Conservation (phyloP, 2,113 vertebrate genomes). For the Grammomys surdaster region DNA sequence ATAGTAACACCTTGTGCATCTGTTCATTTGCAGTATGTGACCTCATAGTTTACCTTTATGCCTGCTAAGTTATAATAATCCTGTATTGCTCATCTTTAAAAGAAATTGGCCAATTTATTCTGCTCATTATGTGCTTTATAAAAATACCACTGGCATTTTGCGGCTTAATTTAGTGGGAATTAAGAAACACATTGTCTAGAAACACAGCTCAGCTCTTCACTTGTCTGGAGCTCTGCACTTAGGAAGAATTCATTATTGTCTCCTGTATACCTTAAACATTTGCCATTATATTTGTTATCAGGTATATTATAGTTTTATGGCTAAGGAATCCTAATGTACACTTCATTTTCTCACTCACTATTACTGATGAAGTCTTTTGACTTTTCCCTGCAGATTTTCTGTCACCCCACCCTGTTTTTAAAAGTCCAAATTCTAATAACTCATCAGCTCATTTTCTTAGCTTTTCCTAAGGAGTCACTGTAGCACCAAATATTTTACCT, state of each 20-base stretch:
- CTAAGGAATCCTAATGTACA: neutral
- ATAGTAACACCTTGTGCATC: neutral
- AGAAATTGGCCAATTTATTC: neutral
- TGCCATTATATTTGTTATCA: neutral
- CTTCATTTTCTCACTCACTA: slow-evolving; percentile 36
- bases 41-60: neutral
- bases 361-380: slow-evolving; percentile 25
- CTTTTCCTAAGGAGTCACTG: neutral
- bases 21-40: slow-evolving; percentile 10
- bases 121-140: neutral
- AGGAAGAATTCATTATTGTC: neutral
- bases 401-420: neutral
- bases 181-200: neutral
- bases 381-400: slow-evolving; percentile 37
- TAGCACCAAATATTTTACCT: neutral
- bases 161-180: slow-evolving; percentile 39
- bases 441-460: slow-evolving; percentile 17
- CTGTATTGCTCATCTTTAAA: neutral
- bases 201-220: neutral
- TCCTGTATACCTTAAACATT: neutral
- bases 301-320: neutral
- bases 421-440: slow-evolving; percentile 32
- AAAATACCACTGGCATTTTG: slow-evolving; percentile 21
- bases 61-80: neutral
- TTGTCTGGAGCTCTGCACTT: neutral